These are phyloP conservation scores for Strix uralensis DNA, from an alignment of 2,113 vertebrate species.

Conservation along the genomic window DNA sequence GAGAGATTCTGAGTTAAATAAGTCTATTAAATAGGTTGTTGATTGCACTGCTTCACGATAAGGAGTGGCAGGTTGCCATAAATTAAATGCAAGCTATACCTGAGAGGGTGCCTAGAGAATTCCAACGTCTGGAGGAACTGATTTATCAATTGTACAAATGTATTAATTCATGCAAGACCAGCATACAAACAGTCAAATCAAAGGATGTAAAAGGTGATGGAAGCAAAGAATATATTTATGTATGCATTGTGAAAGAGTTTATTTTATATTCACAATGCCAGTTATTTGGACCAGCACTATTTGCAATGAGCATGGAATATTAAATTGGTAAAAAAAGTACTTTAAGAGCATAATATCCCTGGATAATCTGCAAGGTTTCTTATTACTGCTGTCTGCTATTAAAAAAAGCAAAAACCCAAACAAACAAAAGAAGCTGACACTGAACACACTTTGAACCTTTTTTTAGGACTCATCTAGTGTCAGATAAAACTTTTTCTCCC, in stretches of 20 bases:
- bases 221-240: not conserved
- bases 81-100: constrained; percentile 44
- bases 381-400: not conserved
- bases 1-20: constrained; percentile 57
- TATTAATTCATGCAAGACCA: not conserved
- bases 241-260: not conserved
- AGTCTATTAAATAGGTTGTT: constrained; percentile 54
- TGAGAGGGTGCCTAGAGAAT: constrained; percentile 18
- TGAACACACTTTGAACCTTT: not conserved
- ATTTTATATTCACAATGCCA: not conserved
- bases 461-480: not conserved
- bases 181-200: not conserved
- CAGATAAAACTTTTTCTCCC: not conserved
- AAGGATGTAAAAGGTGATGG: not conserved
- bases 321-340: not conserved
- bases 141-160: constrained; percentile 26
- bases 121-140: not conserved
- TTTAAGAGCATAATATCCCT: not conserved
- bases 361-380: not conserved
- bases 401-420: not conserved
- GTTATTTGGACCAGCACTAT: not conserved
- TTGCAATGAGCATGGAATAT: not conserved
- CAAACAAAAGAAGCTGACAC: not conserved
- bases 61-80: constrained; percentile 48
- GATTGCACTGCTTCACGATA: constrained; percentile 46